A percentile compares a stretch with the other conserved stretches of the same genome.
These are phyloP conservation scores for Archaeoteleia sp. DNA, from an alignment of 2,888 invertebrate genomes.

Conservation along the genomic window DNA sequence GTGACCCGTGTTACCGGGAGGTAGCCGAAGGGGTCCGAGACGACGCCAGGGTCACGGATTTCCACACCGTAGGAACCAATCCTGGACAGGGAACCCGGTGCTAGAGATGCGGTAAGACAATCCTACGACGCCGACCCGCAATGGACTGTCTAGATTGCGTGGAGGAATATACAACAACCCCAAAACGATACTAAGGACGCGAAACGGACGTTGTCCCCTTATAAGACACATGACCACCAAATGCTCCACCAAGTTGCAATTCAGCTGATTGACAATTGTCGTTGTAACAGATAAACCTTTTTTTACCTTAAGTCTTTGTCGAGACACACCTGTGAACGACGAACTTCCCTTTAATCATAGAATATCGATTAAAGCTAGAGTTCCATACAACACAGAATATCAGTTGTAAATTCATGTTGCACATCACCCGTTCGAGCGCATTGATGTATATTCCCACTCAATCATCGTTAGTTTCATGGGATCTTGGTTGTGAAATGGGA, in stretches of 20 bases:
- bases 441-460: conserved; percentile 78
- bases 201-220: too few species aligned
- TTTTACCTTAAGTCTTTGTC: conserved; percentile 81
- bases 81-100: too few species aligned
- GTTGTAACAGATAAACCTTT: conserved; percentile 84
- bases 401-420: conserved; percentile 78
- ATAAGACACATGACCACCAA: conserved; percentile 86
- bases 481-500: too few species aligned
- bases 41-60: too few species aligned
- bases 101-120: too few species aligned
- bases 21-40: too few species aligned
- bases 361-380: conserved; percentile 83
- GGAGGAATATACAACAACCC: too few species aligned
- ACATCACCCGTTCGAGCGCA: conserved; percentile 78
- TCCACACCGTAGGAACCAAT: too few species aligned
- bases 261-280: conserved; percentile 95
- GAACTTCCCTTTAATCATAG: conserved; percentile 90
- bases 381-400: conserved; percentile 82
- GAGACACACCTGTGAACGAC: conserved; percentile 84
- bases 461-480: conserved; percentile 77
- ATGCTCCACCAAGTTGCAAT: conserved; percentile 92
- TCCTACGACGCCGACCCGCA: too few species aligned
- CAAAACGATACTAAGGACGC: too few species aligned
- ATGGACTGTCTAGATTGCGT: too few species aligned
- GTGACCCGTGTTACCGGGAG: too few species aligned